Conservation (phyloP, 2,113 vertebrate species). For the Hippocampus guttulatus region DNA sequence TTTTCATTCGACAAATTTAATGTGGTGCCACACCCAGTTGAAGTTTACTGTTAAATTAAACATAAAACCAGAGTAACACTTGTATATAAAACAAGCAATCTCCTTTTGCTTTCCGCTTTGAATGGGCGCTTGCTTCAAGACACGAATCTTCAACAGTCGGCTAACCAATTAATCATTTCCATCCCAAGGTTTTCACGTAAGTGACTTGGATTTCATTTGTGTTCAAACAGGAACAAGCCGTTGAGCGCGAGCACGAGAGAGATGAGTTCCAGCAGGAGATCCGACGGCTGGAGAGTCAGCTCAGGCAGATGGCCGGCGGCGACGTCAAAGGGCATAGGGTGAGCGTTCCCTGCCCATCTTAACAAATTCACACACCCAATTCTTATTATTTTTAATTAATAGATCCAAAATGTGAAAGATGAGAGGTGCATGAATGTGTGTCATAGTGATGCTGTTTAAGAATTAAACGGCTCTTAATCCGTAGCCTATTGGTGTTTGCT, state of each 20-base stretch:
- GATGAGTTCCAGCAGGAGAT: slow-evolving; percentile 98
- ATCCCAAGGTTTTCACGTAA: neutral
- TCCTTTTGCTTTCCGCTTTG: too few relatives aligned
- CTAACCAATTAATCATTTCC: too few relatives aligned
- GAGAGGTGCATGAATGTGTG: neutral
- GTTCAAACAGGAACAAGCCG: slow-evolving; percentile 82
- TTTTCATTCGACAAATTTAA: too few relatives aligned
- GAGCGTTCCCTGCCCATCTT: neutral
- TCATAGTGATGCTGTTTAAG: neutral
- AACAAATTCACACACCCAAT: neutral
- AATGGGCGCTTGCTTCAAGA: too few relatives aligned
- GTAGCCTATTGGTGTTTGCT: neutral
- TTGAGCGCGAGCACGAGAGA: slow-evolving; percentile 90
- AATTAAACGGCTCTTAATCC: neutral
- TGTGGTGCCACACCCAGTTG: too few relatives aligned
- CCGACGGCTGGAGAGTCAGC: slow-evolving; percentile 80
- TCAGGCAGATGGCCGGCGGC: slow-evolving; percentile 66
- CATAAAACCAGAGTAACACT: too few relatives aligned
- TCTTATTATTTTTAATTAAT: neutral
- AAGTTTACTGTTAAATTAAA: too few relatives aligned
- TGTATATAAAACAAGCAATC: too few relatives aligned
- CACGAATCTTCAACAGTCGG: too few relatives aligned
- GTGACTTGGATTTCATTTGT: neutral
- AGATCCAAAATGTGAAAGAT: neutral
- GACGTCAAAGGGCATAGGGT: slow-evolving; percentile 71